phyloP scores from a whole-genome alignment of 2,888 invertebrate genomes.

The Caenorhabditis panamensis region DNA sequence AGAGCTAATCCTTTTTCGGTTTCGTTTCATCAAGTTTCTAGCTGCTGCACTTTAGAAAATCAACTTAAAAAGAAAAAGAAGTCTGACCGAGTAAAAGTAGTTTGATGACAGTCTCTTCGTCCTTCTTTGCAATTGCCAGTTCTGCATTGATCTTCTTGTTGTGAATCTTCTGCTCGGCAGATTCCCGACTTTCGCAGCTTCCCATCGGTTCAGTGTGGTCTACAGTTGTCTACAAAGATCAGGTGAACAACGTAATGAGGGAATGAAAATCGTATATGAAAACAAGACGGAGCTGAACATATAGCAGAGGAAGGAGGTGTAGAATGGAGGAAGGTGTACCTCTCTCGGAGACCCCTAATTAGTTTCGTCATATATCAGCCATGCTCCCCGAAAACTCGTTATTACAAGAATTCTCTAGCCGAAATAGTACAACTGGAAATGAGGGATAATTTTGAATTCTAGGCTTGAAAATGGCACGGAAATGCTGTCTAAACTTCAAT shows the following conservation, averaged over 20 bases:
- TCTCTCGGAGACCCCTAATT: neutral
- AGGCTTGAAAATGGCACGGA: neutral
- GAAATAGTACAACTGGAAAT: no score
- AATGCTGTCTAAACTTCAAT: neutral
- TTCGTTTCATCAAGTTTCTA: no score
- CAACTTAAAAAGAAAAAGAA: no score
- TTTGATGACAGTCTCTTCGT: conserved; percentile 75
- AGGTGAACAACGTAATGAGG: neutral
- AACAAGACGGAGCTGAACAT: neutral
- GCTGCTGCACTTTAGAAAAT: no score
- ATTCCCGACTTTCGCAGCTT: conserved; percentile 69
- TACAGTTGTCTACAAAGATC: neutral
- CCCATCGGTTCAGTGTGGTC: conserved; percentile 66
- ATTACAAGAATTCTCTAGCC: neutral
- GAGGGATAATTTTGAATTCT: neutral
- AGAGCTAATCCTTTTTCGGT: neutral
- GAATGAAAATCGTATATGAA: neutral
- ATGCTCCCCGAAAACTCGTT: neutral
- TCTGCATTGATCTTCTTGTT: conserved; percentile 72
- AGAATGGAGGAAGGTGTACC: neutral
- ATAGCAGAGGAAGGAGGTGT: neutral
- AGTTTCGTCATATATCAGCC: neutral
- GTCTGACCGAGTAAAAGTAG: conserved; percentile 76
- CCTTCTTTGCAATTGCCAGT: conserved; percentile 70
- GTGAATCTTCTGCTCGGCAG: conserved; percentile 61